Conservation (phyloP, 2,797 vertebrate genomes). For the Xerus rutilus region DNA sequence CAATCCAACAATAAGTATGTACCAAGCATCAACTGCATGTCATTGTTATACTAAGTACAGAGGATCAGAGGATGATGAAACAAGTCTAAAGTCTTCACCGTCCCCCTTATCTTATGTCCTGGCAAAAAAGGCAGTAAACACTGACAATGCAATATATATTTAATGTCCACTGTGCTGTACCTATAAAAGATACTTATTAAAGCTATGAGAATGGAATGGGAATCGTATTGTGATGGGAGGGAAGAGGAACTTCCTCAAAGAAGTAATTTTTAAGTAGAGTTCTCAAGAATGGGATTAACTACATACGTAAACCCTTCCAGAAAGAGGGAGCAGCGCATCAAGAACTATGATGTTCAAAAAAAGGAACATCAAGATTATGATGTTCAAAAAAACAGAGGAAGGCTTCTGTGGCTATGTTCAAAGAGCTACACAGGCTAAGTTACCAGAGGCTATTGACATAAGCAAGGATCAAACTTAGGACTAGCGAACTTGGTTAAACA, state of each 20-base stretch:
- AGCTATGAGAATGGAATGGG: not conserved
- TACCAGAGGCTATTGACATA: not conserved
- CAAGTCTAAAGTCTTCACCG: not conserved
- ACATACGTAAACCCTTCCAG: not conserved
- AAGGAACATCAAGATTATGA: not conserved
- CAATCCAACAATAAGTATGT: not conserved
- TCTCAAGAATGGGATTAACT: not conserved
- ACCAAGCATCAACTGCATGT: not conserved
- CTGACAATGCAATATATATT: not conserved
- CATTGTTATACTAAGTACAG: not conserved
- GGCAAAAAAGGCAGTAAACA: not conserved
- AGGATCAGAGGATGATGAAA: not conserved
- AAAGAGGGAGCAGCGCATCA: not conserved
- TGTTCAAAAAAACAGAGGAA: not conserved
- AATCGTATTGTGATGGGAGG: not conserved
- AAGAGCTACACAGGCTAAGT: not conserved
- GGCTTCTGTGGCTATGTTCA: not conserved
- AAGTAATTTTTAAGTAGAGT: not conserved
- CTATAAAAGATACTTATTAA: not conserved
- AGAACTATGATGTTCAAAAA: not conserved
- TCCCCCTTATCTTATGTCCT: not conserved
- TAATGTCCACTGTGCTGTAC: not conserved
- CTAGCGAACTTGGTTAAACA: not conserved
- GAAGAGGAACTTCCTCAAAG: constrained; percentile 19
- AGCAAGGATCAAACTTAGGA: not conserved